A percentile compares a stretch with the other conserved stretches of the same genome.
Conservation (phyloP, 1,140 invertebrate genomes). For the Hyles euphorbiae region DNA sequence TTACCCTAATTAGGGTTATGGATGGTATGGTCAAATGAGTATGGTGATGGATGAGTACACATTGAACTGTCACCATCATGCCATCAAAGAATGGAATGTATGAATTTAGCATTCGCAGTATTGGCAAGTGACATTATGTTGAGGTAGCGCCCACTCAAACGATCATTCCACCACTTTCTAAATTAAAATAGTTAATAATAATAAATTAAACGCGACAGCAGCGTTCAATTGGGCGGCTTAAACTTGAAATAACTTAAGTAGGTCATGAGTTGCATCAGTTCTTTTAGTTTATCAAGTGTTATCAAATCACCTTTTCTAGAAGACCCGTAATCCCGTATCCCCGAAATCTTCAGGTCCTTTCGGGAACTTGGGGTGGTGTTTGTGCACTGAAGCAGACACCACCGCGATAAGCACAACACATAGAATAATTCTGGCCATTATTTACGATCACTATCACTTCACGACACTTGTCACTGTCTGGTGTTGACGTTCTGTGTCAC, state of each 20-base stretch:
- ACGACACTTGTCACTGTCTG: conserved; percentile 11
- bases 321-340: conserved; percentile 7
- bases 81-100: too few species aligned
- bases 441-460: conserved; percentile 16
- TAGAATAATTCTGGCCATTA: conserved; percentile 47
- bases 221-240: not conserved
- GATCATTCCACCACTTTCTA: too few species aligned
- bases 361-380: conserved; percentile 52
- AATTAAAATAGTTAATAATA: too few species aligned
- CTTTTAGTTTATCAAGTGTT: not conserved
- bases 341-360: conserved; percentile 36
- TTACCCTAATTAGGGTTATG: too few species aligned
- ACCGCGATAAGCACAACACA: conserved; percentile 42
- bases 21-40: too few species aligned
- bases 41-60: too few species aligned
- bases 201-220: too few species aligned
- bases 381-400: conserved; percentile 27
- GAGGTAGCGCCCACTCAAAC: too few species aligned
- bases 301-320: conserved; percentile 43
- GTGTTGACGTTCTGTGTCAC: conserved; percentile 17
- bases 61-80: too few species aligned
- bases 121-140: too few species aligned
- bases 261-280: too few species aligned
- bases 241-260: not conserved
- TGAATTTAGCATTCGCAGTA: too few species aligned